Percentiles rank a stretch among this genome's conserved stretches.
phyloP scores from a whole-genome alignment of 2,888 invertebrate genomes.

The Rhimphoctona megacephalus region DNA sequence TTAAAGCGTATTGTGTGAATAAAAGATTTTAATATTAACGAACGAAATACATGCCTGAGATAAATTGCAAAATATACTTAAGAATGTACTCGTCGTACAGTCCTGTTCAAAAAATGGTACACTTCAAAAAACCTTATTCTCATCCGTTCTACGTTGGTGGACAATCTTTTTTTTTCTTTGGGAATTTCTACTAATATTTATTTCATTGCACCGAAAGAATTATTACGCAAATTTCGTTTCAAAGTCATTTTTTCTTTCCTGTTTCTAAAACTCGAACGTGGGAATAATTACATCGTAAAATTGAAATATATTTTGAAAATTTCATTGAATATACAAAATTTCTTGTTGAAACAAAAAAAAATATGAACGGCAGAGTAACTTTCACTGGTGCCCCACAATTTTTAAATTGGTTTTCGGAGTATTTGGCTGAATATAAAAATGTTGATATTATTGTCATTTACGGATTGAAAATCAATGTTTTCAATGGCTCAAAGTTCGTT shows the following conservation, averaged over 20 bases:
- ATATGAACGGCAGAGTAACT: no score
- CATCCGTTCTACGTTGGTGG: neutral
- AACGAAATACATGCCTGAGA: constrained; percentile 37
- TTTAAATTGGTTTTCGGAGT: no score
- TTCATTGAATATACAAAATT: neutral
- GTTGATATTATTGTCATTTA: no score
- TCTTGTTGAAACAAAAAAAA: no score
- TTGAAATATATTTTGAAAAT: neutral
- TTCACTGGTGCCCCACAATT: no score
- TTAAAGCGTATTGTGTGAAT: constrained; percentile 9
- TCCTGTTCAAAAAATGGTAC: constrained; percentile 25
- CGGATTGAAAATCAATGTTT: no score
- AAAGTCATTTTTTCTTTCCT: no score
- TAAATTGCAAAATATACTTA: constrained; percentile 37
- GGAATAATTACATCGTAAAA: neutral
- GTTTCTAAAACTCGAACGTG: no score
- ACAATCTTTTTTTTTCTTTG: neutral
- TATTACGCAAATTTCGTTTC: neutral
- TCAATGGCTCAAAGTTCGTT: no score
- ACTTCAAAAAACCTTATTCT: neutral
- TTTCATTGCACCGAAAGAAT: constrained; percentile 2
- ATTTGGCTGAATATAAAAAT: neutral
- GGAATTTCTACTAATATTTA: neutral
- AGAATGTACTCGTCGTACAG: constrained; percentile 39
- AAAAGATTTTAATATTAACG: neutral